Base-by-base conservation (phyloP, 1,140 invertebrate genomes). In the Neuroterus valhalla region DNA sequence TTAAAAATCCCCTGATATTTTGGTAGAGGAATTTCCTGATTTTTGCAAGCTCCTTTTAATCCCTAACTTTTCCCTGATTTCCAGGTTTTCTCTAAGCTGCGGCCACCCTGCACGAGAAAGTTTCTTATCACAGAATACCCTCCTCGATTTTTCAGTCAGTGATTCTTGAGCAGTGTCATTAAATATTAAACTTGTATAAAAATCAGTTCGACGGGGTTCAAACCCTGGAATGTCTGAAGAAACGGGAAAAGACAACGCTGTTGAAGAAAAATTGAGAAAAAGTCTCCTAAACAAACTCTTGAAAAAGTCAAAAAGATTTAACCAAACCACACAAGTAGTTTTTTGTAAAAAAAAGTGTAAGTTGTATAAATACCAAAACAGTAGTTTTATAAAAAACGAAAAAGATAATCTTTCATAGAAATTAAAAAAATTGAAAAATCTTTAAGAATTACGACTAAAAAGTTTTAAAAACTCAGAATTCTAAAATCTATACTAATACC, bases 141-240 rank as follows among this genome's bases (percentile, higher is more conserved):
- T 62, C 12, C 26, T 26, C 14, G 8, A 38, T 38, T 38, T 38
- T 38, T 38, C 31, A 38, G n/a, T 62, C 4, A 31, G 31, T 31
- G 52, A 62, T 23, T 62, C 26, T 62, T 62, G 52, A 62, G 19
- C 50, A 21, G 50, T 52, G 11, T 62, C 52, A 26, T 14, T 62
- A 15, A 62, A 26, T 48, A 48, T 17, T 48, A 17, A 1, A 48
- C n/a, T 48, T 19, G 46, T 17, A 19, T 17, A 48, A 48, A 48
- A 48, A 19, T 48, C 52, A 62, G 11, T 17, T 17, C 17, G 21
- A 50, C n/a, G 21, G 21, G 15, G 14, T 50, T 50, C 2, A 21
- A 21, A 50, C 3, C 48, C 8, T n/a, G 48, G 19, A 50, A 50
- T 50, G 19, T 21, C 12, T 48, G 8, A 17, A 19, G 17, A n/a